Evolutionary conservation across 2,888 invertebrate genomes (phyloP), one percentile per base, ranked within the genome.

Genomic region (Apomyelois bistriatella): DNA sequence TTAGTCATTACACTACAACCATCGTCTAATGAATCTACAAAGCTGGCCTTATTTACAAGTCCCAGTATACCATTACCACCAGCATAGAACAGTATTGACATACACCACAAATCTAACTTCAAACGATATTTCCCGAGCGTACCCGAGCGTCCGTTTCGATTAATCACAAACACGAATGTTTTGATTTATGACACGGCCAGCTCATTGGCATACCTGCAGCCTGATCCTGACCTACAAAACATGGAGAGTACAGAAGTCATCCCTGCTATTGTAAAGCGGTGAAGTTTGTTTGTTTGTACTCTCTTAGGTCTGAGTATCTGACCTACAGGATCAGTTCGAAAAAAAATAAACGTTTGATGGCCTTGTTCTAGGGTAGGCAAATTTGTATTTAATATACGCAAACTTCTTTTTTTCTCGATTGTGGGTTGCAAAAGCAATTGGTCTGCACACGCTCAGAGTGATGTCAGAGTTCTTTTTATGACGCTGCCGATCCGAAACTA

Each of bases 131-230:
- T 46, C 32, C 22, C 32, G 46, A 35, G 46, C 12, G 32, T 4
- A 16, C 15, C 30, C 13, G 13, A 46, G 12, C 15, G 48, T 48
- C 37, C 2, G 42, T 53, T 82, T 82, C 82, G 87, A 89, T 89
- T 87, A 88, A 89, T 89, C 80, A 84, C 74, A 72, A 71, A 69
- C 73, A 70, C 73, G 79, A 78, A 77, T 79, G 80, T 80, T 85
- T 81, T 88, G 88, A 88, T 89, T 88, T 85, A 89, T 86, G 81
- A 63, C 67, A 61, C 65, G 58, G 66, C 65, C 62, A 43, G 43
- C 52, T 52, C 52, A 52, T 52, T 52, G 52, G 52, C 52, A 52
- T 52, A 52, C 49, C 49, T 50, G 49, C 46, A 40, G 32, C 46
- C 32, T 35, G 32, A 10, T 43, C 16, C 15, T 40, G 40, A 10